phyloP scores from a whole-genome alignment of 2,113 vertebrate species.

The Galemys pyrenaicus region DNA sequence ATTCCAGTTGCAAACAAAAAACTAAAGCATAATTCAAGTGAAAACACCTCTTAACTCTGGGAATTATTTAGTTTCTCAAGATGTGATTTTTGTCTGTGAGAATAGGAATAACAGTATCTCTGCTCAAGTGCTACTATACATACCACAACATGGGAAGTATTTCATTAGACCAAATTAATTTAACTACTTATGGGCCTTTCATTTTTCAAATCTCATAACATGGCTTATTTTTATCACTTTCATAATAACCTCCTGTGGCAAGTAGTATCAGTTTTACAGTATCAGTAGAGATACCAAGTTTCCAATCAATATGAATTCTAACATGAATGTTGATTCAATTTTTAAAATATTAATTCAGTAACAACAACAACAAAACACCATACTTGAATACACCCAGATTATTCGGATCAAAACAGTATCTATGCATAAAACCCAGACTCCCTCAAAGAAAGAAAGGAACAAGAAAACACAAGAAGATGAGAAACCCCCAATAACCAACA shows the following conservation, averaged over 20 bases:
- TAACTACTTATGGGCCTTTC: background rate
- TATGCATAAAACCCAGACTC: background rate
- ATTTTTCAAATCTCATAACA: background rate
- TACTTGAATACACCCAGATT: background rate
- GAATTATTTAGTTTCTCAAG: conserved; percentile 8
- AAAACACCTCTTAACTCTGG: background rate
- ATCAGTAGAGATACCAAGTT: background rate
- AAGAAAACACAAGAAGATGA: background rate
- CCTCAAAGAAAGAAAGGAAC: background rate
- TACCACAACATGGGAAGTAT: background rate
- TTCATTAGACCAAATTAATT: background rate
- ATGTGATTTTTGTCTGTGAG: background rate
- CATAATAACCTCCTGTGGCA: background rate
- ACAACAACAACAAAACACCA: background rate
- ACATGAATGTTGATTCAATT: background rate
- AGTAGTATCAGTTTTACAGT: background rate
- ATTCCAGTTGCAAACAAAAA: conserved; percentile 1
- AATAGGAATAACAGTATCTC: background rate
- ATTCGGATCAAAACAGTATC: background rate
- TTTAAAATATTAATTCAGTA: conserved; percentile 38
- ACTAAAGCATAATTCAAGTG: background rate
- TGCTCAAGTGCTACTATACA: too few species aligned
- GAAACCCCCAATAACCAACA: background rate
- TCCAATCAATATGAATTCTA: conserved; percentile 14
- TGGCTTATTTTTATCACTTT: background rate